Percentiles rank a stretch among this genome's conserved stretches.
phyloP scores from a whole-genome alignment of 2,113 vertebrate species.

The Nettapus auritus region DNA sequence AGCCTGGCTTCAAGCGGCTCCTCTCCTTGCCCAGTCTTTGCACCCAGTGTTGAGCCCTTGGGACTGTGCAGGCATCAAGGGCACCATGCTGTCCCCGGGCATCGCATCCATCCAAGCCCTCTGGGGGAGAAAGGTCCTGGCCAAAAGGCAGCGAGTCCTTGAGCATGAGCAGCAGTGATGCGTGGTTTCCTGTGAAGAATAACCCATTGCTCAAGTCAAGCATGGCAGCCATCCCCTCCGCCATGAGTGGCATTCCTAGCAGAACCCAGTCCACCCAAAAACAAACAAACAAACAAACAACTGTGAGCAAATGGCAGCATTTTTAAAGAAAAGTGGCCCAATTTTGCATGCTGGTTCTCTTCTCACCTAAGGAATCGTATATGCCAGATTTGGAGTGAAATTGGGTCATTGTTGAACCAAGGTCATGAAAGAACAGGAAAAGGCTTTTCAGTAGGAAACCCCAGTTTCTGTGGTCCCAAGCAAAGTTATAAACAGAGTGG shows the following conservation, averaged over 20 bases:
- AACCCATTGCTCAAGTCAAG: conserved; percentile 13
- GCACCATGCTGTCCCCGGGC: fast-evolving
- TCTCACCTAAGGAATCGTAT: conserved; percentile 33
- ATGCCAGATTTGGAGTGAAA: conserved; percentile 17
- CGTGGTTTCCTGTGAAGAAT: conserved; percentile 18
- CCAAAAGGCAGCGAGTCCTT: neutral
- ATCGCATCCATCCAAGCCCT: fast-evolving
- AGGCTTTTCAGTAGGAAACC: conserved; percentile 23
- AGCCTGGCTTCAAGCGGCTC: fast-evolving
- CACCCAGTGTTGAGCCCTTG: fast-evolving
- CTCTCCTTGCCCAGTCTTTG: fast-evolving
- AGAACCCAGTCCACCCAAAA: neutral
- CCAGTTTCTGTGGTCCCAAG: conserved; percentile 23
- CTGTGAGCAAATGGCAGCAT: conserved; percentile 13
- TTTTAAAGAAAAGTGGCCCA: conserved; percentile 61
- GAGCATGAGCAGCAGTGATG: neutral
- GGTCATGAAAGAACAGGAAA: conserved; percentile 32
- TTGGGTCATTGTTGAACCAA: conserved; percentile 57
- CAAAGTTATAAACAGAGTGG: neutral
- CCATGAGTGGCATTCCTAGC: neutral
- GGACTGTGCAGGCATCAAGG: neutral
- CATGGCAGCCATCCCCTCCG: neutral
- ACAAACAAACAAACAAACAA: neutral
- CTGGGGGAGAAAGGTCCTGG: fast-evolving
- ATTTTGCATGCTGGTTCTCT: conserved; percentile 31